Base-by-base conservation (phyloP, 2,797 vertebrate species). In the Heteromormyrus szaboi region DNA sequence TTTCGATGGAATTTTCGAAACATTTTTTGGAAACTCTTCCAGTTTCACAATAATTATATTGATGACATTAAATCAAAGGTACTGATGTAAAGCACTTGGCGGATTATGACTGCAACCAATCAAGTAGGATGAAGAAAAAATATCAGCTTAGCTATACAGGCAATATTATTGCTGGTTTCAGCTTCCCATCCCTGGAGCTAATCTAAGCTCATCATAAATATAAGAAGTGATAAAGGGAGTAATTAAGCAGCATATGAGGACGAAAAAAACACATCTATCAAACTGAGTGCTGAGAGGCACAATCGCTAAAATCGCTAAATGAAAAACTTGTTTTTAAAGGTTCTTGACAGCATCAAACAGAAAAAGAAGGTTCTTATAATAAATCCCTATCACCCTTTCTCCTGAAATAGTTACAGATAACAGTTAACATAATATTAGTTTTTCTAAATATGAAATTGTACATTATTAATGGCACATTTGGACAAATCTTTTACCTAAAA, bases 41-140 rank as follows among this genome's bases (percentile, higher is more conserved):
- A 87, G 89, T 29, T 33, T 90, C 89, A 59, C 54, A 76, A 87
- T 89, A 89, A 89, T 92, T 89, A 89, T 87, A 88, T 90, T 89
- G 89, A 89, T 88, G 84, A 68, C 29, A 68, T 68, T 83, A 89
- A 89, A 89, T 81, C 79, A 11, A 53, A 87, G 86, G 81, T 89
- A 84, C 85, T 90, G 88, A 72, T 89, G 88, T 90, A 90, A 19
- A 37, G 51, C 50, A 54, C 89, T 90, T 56, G 17, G 59, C 88
- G 88, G 48, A 88, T 89, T 89, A 59, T 90, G 88, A 93, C 87
- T 88, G 90, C 90, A 92, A 91, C 90, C 87, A 91, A 91, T 90
- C 87, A 89, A 92, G 91, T 91, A 90, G 91, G 62, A 29, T 25
- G 59, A 51, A 48, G 72, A 81, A 88, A 46, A 83, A 86, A 89